phyloP scores from a whole-genome alignment of 2,797 vertebrate species.

The Ceryle rudis region DNA sequence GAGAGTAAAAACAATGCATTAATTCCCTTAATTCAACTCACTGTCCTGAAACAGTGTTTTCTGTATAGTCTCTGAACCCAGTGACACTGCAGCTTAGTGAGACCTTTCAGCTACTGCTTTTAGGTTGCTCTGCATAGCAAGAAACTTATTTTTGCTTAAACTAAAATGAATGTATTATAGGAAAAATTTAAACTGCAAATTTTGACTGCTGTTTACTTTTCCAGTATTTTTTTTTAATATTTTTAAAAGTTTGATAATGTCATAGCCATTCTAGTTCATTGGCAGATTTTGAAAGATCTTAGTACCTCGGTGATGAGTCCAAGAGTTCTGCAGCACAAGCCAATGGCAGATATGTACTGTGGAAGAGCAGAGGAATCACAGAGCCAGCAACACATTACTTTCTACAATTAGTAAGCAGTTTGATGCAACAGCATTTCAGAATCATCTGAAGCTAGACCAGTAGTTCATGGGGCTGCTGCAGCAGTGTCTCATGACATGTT shows the following conservation, averaged over 20 bases:
- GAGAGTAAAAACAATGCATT: neutral
- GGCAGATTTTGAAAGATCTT: neutral
- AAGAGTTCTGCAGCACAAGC: neutral
- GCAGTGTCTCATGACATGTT: neutral
- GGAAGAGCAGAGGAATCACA: neutral
- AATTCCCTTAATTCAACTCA: neutral
- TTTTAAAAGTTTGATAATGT: neutral
- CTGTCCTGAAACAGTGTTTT: neutral
- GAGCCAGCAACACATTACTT: neutral
- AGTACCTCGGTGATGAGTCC: neutral
- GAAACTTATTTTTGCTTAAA: neutral
- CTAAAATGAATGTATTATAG: neutral
- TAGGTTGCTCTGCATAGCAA: neutral
- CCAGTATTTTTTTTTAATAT: neutral
- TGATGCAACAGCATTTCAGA: neutral
- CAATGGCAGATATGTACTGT: neutral
- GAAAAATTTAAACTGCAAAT: neutral
- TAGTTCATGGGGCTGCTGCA: neutral
- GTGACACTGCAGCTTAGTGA: neutral
- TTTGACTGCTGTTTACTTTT: neutral
- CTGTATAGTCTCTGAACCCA: neutral
- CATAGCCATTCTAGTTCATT: neutral
- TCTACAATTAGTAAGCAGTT: neutral
- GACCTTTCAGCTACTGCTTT: neutral
- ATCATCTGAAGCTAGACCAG: neutral